phyloP scores from a whole-genome alignment of 30 jellyfish, hydroid and myxozoan species.

The Mastigias papua region DNA sequence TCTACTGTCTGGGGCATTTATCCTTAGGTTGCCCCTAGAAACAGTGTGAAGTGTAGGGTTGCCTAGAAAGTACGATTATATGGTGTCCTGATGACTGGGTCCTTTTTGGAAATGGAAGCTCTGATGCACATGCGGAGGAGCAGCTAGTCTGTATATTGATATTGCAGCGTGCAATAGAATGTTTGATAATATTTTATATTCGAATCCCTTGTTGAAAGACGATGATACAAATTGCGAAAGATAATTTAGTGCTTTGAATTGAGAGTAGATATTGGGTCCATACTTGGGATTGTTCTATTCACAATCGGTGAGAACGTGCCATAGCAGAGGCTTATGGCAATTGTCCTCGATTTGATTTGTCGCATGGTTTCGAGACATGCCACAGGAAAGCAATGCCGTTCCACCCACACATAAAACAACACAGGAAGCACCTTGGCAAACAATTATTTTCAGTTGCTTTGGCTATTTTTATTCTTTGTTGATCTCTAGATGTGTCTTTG shows the following conservation, averaged over 20 bases:
- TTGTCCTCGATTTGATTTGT: background rate
- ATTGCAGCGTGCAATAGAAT: background rate
- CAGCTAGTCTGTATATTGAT: background rate
- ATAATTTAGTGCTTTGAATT: background rate
- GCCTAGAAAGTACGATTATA: too few species aligned
- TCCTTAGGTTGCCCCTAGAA: too few species aligned
- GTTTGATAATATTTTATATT: background rate
- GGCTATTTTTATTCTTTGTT: background rate
- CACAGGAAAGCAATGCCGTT: background rate
- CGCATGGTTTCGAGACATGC: background rate
- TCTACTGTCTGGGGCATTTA: too few species aligned
- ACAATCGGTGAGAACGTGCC: constrained; percentile 1
- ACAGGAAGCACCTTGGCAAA: constrained; percentile 10
- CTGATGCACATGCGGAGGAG: background rate
- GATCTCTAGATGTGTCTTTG: background rate
- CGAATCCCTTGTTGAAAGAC: background rate
- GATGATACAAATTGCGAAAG: constrained; percentile 2
- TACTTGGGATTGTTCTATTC: background rate
- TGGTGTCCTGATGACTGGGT: too few species aligned
- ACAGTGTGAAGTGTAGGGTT: too few species aligned
- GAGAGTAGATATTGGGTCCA: background rate
- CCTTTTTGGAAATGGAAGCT: too few species aligned
- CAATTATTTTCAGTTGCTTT: background rate
- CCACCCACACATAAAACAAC: background rate
- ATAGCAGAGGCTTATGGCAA: background rate